Conservation (phyloP, 2,888 invertebrate species). For the Cremastinae sp. region DNA sequence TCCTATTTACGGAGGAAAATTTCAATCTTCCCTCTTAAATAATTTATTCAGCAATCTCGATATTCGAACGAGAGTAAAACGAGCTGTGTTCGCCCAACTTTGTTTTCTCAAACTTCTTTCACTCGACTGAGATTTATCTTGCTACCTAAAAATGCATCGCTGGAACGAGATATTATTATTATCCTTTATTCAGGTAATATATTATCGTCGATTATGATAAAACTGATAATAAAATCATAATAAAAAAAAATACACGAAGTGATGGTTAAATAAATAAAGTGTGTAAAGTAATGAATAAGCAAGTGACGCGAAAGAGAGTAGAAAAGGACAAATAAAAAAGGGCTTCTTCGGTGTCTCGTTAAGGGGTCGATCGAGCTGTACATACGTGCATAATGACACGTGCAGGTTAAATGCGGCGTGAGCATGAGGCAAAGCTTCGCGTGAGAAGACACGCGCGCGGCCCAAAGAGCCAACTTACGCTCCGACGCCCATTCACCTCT, state of each 20-base stretch:
- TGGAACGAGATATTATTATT: not conserved
- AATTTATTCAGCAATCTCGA: no score
- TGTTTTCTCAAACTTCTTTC: not conserved
- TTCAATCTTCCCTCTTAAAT: no score
- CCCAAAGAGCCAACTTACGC: constrained; percentile 57
- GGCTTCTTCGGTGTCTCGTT: constrained; percentile 47
- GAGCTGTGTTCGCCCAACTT: no score
- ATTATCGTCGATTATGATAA: not conserved
- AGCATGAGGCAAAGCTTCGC: constrained; percentile 30
- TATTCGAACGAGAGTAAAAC: no score
- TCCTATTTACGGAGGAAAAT: no score
- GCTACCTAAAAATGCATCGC: no score
- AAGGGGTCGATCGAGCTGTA: no score
- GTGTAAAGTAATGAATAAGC: no score
- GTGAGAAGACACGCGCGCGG: constrained; percentile 32
- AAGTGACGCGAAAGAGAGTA: no score
- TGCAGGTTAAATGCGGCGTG: constrained; percentile 53
- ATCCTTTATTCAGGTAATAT: not conserved
- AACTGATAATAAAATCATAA: not conserved
- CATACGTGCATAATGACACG: constrained; percentile 59
- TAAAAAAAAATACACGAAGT: no score
- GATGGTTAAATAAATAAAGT: no score
- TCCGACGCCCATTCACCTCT: constrained; percentile 43
- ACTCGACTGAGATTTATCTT: not conserved
- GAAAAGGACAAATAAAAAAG: no score